Evolutionary conservation across 2,797 vertebrate species (phyloP).

Genomic region (Molossus molossus): DNA sequence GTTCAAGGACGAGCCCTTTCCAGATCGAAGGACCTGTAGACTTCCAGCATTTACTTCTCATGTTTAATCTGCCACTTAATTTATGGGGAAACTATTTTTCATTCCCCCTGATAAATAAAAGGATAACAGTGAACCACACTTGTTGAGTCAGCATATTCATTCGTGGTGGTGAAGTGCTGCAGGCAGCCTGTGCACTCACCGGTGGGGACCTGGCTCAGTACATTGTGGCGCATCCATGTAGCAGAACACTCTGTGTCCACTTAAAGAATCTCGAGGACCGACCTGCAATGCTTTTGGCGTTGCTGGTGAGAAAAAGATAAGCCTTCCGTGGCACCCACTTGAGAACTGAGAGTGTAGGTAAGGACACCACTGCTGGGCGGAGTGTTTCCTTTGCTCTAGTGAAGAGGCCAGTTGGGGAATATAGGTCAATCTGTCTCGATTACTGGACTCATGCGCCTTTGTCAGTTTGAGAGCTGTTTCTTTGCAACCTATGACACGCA

Average conservation of each 20-base stretch:
- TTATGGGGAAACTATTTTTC: not conserved
- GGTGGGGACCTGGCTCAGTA: not conserved
- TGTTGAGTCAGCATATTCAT: not conserved
- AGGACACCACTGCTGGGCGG: not conserved
- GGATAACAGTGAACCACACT: not conserved
- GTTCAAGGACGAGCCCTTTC: not conserved
- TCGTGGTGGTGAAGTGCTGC: not conserved
- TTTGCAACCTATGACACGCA: not conserved
- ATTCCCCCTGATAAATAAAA: not conserved
- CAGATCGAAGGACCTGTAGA: not conserved
- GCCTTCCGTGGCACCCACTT: not conserved
- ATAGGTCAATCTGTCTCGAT: not conserved
- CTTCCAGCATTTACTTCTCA: not conserved
- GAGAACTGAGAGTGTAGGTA: not conserved
- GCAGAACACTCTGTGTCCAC: not conserved
- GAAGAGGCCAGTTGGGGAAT: not conserved
- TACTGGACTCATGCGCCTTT: not conserved
- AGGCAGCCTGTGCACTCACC: not conserved
- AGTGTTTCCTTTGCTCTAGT: not conserved
- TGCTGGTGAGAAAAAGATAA: not conserved
- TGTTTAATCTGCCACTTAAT: not conserved
- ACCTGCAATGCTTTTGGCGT: not conserved
- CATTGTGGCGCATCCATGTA: not conserved
- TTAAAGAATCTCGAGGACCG: not conserved
- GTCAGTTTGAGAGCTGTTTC: not conserved